Evolutionary conservation across 2,888 invertebrate species (phyloP), one percentile per base, ranked within the genome.

Genomic region (Nomada fucata): DNA sequence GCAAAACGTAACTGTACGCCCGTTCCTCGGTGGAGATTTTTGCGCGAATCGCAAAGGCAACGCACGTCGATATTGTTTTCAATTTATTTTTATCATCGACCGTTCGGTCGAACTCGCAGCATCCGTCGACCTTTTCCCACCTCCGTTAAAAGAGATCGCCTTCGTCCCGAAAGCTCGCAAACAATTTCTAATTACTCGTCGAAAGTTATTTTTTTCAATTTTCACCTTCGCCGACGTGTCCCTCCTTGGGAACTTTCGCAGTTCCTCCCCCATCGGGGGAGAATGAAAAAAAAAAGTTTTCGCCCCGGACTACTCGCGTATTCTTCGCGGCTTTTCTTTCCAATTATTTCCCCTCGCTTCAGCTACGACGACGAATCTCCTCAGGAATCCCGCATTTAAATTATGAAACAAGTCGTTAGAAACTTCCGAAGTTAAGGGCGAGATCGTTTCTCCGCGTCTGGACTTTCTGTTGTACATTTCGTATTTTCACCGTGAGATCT

Each of bases 331-430:
- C 53, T 29, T 53, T 29, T 50, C 23, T 71, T 60, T 50, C 15
- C 44, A 72, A 65, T 72, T 72, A 55, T 53, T 52, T 42, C 20
- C n/a, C 52, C 44, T 11, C 52, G 64, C 2, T 64, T 55, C 29
- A 13, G 44, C 29, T 67, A 15, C 44, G 4, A 15, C 18, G 18
- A 55, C 68, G 11, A 68, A 47, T 73, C 29, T 47, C 23, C 47
- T 50, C 36, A 29, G n/a, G 15, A 18, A 47, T 18, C 53, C 23
- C 42, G 52, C 26, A 26, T 63, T 36, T 50, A 53, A 63, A 44
- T 42, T 53, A 71, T 52, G 36, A 23, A 52, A 61, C 50, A 36
- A 36, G 20, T 50, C 36, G 23, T 36, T 9, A 18, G 23, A 29
- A 67, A 47, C 29, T 29, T 67, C 2, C 20, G 15, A 57, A 23